A percentile compares a stretch with the other conserved stretches of the same genome.
These are phyloP conservation scores for Epinephelus lanceolatus DNA, from an alignment of 2,113 vertebrate genomes.

Conservation along the genomic window DNA sequence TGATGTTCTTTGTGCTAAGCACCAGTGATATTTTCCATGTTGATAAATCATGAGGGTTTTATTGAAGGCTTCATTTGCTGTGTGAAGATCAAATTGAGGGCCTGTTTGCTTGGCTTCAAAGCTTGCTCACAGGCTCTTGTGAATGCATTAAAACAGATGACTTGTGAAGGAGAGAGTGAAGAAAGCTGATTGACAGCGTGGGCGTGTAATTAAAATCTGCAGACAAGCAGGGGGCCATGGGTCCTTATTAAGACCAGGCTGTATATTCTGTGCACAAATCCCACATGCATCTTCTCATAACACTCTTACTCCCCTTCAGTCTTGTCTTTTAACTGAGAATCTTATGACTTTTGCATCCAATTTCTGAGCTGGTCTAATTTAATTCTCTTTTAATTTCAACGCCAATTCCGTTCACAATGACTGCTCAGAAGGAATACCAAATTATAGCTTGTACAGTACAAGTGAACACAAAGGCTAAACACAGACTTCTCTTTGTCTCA, in stretches of 20 bases:
- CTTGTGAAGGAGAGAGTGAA: constrained; percentile 63
- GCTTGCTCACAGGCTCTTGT: constrained; percentile 47
- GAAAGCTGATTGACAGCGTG: constrained; percentile 78
- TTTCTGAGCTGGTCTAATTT: constrained; percentile 57
- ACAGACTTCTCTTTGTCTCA: constrained; percentile 71
- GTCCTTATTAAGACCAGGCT: constrained; percentile 73
- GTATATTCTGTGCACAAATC: constrained; percentile 55
- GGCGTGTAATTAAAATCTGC: constrained; percentile 76
- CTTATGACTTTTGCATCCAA: constrained; percentile 59
- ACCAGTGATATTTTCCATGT: constrained; percentile 44
- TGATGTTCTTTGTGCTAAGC: constrained; percentile 40
- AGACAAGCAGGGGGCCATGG: constrained; percentile 60
- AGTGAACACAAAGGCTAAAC: constrained; percentile 71
- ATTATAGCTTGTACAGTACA: constrained; percentile 72
- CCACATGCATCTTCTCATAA: constrained; percentile 55
- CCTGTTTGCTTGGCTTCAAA: constrained; percentile 70
- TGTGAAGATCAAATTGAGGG: constrained; percentile 63
- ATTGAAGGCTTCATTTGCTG: constrained; percentile 51
- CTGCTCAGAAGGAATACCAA: constrained; percentile 71
- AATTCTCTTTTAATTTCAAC: constrained; percentile 70
- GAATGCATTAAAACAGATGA: constrained; percentile 75
- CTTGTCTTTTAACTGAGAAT: constrained; percentile 44
- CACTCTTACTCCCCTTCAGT: constrained; percentile 45
- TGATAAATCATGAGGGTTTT: constrained; percentile 57
- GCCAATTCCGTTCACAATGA: constrained; percentile 58